Conservation (phyloP, 2,113 vertebrate genomes). For the Chascanopsetta lugubris region DNA sequence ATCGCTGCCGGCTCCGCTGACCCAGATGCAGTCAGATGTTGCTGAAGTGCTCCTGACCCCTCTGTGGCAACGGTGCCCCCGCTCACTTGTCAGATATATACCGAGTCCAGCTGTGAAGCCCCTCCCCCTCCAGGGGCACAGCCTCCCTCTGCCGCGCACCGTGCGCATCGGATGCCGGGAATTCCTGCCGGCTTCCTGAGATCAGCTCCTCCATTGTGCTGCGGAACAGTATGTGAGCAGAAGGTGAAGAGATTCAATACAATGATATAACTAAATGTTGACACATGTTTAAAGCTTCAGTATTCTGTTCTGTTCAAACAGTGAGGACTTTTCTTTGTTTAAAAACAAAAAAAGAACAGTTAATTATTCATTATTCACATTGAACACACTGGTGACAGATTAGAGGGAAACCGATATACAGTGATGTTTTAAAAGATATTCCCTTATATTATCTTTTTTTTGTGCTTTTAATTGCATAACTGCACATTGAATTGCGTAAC, state of each 20-base stretch:
- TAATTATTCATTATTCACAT: too few relatives aligned
- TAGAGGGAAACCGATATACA: too few relatives aligned
- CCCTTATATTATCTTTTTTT: too few relatives aligned
- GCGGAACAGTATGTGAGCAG: constrained; percentile 35
- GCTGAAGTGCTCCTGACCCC: constrained; percentile 11
- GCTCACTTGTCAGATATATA: constrained; percentile 45
- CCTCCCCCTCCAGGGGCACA: constrained; percentile 35
- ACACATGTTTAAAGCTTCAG: neutral
- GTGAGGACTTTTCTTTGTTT: neutral
- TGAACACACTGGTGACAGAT: too few relatives aligned
- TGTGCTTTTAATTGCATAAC: too few relatives aligned
- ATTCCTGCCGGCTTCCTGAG: constrained; percentile 60
- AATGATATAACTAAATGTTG: neutral
- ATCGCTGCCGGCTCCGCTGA: neutral
- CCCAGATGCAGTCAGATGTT: neutral
- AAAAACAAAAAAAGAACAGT: too few relatives aligned
- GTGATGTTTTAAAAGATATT: too few relatives aligned
- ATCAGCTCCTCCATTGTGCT: constrained; percentile 37
- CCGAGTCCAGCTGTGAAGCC: constrained; percentile 14
- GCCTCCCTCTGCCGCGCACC: constrained; percentile 24
- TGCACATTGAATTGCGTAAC: too few relatives aligned
- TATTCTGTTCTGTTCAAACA: constrained; percentile 13
- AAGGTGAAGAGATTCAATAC: neutral
- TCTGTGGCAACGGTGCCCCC: neutral
- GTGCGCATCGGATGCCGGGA: constrained; percentile 1